These are phyloP conservation scores for Cromileptes altivelis DNA, from an alignment of 2,113 vertebrate genomes.

Conservation along the genomic window DNA sequence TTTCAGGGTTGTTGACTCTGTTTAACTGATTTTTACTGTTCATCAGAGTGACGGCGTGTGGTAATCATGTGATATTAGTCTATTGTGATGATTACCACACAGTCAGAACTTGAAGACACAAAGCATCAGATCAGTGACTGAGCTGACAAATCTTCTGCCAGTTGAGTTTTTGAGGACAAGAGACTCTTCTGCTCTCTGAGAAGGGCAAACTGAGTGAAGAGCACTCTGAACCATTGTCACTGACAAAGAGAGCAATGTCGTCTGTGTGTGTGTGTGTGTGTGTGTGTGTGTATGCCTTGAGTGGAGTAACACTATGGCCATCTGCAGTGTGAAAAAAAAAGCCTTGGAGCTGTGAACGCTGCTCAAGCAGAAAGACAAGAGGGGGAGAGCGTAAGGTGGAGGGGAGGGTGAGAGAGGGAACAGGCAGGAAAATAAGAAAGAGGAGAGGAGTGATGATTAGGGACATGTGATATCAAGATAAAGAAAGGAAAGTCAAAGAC, in stretches of 20 bases:
- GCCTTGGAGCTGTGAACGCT: constrained; percentile 62
- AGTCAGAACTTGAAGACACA: constrained; percentile 11
- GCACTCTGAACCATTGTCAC: constrained; percentile 44
- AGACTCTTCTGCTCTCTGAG: constrained; percentile 48
- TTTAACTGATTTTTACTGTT: too few species aligned
- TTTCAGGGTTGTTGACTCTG: too few species aligned
- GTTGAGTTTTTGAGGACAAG: constrained; percentile 46
- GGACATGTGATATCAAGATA: neutral
- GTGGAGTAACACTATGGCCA: constrained; percentile 66
- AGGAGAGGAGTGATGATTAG: neutral
- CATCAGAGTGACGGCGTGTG: too few species aligned
- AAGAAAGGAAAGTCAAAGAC: neutral
- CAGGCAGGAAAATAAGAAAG: neutral
- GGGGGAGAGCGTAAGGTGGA: constrained; percentile 28
- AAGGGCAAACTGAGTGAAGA: constrained; percentile 53
- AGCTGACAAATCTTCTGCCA: neutral
- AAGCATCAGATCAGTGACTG: constrained; percentile 33
- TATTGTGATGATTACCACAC: neutral
- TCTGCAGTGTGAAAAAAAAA: constrained; percentile 70
- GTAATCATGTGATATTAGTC: neutral
- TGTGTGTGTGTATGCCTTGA: constrained; percentile 27
- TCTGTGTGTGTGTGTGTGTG: constrained; percentile 15
- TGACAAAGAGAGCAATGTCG: constrained; percentile 43
- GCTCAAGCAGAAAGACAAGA: constrained; percentile 69
- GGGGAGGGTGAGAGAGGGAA: neutral